Evolutionary conservation across 2,888 invertebrate genomes (phyloP).

Genomic region (Tenthredo notha): DNA sequence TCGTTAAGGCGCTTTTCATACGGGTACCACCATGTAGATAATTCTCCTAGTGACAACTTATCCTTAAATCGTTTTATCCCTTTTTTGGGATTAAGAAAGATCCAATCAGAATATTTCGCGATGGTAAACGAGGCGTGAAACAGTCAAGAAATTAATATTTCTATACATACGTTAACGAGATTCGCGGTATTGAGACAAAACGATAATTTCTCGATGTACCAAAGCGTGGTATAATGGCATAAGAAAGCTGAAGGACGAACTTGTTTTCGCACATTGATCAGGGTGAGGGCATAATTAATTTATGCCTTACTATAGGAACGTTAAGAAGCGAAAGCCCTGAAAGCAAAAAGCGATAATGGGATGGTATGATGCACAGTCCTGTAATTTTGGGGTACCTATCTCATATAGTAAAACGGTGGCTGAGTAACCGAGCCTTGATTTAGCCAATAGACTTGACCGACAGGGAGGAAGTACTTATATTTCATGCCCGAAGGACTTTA

Average conservation of each 20-base stretch:
- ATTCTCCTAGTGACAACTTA: slow-evolving; percentile 5
- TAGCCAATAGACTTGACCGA: slow-evolving; percentile 20
- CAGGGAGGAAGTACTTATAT: slow-evolving; percentile 11
- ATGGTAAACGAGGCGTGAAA: slow-evolving; percentile 9
- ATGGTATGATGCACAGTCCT: not conserved
- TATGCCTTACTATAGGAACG: not conserved
- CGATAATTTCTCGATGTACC: not conserved
- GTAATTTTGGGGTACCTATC: not conserved
- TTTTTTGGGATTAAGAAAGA: not conserved
- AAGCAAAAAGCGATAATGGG: not conserved
- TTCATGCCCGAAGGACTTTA: slow-evolving; percentile 25
- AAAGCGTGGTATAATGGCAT: not conserved
- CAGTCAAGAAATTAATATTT: slow-evolving; percentile 35
- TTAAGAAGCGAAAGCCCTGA: not conserved
- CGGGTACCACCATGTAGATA: slow-evolving; percentile 29
- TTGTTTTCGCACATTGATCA: slow-evolving; percentile 2
- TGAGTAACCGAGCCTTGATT: not conserved
- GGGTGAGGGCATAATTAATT: not conserved
- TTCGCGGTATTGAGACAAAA: not conserved
- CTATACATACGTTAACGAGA: not conserved
- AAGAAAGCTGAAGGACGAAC: not conserved
- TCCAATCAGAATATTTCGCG: slow-evolving; percentile 33
- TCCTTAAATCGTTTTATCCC: slow-evolving; percentile 38
- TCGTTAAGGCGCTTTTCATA: not conserved
- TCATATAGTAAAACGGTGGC: not conserved